These are phyloP conservation scores for Athripsodes cinereus DNA, from an alignment of 2,888 invertebrate species.

Conservation along the genomic window DNA sequence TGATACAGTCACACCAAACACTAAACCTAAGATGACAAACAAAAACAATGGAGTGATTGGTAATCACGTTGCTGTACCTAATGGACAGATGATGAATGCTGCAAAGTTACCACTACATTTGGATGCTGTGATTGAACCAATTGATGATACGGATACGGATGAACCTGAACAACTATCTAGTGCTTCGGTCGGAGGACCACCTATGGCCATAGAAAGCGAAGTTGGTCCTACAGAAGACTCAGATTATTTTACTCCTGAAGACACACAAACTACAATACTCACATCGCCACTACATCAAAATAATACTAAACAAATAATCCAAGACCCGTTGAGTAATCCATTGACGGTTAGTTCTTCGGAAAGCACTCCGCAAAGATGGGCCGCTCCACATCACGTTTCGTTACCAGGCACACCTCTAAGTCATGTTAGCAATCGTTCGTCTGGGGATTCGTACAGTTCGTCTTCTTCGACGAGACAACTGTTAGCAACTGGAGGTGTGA, in stretches of 20 bases:
- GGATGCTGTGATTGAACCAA: constrained; percentile 50
- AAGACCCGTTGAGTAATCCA: constrained; percentile 26
- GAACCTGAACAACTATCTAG: constrained; percentile 37
- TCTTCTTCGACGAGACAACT: constrained; percentile 73
- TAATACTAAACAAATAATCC: constrained; percentile 35
- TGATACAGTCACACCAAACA: not conserved
- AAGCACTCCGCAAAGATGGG: constrained; percentile 46
- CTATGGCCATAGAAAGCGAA: constrained; percentile 46
- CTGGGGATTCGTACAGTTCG: constrained; percentile 77
- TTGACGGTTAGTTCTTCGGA: constrained; percentile 33
- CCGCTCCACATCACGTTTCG: constrained; percentile 54
- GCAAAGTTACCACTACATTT: constrained; percentile 38
- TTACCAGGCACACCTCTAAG: constrained; percentile 58
- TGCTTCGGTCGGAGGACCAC: constrained; percentile 41
- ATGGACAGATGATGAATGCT: constrained; percentile 12
- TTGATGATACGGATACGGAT: constrained; percentile 57
- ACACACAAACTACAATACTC: constrained; percentile 61
- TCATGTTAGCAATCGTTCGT: constrained; percentile 63
- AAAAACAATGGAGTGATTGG: constrained; percentile 15
- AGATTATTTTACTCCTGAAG: constrained; percentile 75
- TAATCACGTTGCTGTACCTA: constrained; percentile 10
- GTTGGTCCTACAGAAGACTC: constrained; percentile 60
- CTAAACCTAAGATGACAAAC: constrained; percentile 12
- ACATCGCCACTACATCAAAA: constrained; percentile 51
- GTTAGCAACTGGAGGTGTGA: constrained; percentile 45